Conservation (phyloP, 2,113 vertebrate species). For the Hippocampus abdominalis region DNA sequence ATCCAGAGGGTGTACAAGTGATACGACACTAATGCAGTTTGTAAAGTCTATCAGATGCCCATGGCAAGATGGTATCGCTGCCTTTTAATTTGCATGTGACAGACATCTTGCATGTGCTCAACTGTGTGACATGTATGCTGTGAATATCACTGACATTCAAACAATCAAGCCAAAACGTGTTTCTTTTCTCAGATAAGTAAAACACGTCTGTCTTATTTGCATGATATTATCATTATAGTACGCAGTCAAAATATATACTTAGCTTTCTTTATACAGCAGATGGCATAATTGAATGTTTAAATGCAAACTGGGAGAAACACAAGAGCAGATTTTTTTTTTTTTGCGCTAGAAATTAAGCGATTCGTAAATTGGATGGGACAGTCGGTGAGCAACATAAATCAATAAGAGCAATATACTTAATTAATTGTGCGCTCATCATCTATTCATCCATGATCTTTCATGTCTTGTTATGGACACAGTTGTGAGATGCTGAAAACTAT, state of each 20-base stretch:
- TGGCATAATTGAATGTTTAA: not conserved
- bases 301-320: not conserved
- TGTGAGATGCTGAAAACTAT: not conserved
- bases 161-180: slow-evolving; percentile 33
- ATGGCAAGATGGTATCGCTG: slow-evolving; percentile 9
- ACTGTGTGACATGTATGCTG: slow-evolving; percentile 12
- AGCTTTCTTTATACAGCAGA: slow-evolving; percentile 3
- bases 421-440: not conserved
- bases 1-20: not conserved
- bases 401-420: not conserved
- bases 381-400: not conserved
- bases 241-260: slow-evolving; percentile 6
- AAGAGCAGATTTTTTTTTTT: not conserved
- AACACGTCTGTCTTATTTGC: slow-evolving; percentile 37
- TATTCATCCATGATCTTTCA: not conserved
- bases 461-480: not conserved
- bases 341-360: not conserved
- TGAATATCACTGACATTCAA: slow-evolving; percentile 16
- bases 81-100: slow-evolving; percentile 26
- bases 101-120: slow-evolving; percentile 16
- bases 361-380: not conserved
- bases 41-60: slow-evolving; percentile 8
- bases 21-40: slow-evolving; percentile 15
- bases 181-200: slow-evolving; percentile 40
- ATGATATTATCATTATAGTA: slow-evolving; percentile 27